Evolutionary conservation across 2,888 invertebrate species (phyloP), one percentile per base, ranked within the genome.

Genomic region (Thalpophila matura): DNA sequence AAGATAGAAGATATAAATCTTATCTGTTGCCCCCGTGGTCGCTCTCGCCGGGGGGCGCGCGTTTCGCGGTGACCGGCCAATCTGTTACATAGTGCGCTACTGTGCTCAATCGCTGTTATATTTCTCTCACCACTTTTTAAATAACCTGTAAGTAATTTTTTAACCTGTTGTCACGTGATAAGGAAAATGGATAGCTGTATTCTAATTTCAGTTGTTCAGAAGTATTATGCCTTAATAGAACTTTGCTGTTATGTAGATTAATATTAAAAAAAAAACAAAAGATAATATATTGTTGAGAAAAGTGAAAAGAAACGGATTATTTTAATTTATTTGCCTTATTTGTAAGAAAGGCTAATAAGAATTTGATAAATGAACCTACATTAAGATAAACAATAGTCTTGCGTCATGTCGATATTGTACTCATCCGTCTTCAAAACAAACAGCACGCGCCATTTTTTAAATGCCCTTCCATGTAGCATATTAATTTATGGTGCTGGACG

Each of bases 21-120:
- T 69, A 70, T 71, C 69, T 53, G 33, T 58, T 54, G 68, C 75
- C 61, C 64, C 71, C 49, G 64, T 73, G 75, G 63, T 53, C 31
- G 60, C 43, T 66, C 71, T 51, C 79, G 14, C 42, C 63, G 55
- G 82, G 77, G 71, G 81, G 80, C 70, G 37, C 51, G 65, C 69
- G 64, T 43, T 56, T 37, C 47, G 20, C 51, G 33, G 24, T 62
- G 61, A 47, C 56, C 56, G 31, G 38, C 43, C 67, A 38, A 55
- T 77, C 74, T 55, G 66, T 77, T 63, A 63, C 58, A 66, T 14
- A 58, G 37, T 68, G 46, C 45, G 66, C 66, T 79, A 79, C 80
- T 70, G 74, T 62, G 54, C 65, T 66, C 43, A 40, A 72, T 72
- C 49, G 51, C 45, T 53, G 14, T 47, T 46, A 46, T 38, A 24